phyloP scores from a whole-genome alignment of 2,113 vertebrate species.

The Syngnathus scovelli region DNA sequence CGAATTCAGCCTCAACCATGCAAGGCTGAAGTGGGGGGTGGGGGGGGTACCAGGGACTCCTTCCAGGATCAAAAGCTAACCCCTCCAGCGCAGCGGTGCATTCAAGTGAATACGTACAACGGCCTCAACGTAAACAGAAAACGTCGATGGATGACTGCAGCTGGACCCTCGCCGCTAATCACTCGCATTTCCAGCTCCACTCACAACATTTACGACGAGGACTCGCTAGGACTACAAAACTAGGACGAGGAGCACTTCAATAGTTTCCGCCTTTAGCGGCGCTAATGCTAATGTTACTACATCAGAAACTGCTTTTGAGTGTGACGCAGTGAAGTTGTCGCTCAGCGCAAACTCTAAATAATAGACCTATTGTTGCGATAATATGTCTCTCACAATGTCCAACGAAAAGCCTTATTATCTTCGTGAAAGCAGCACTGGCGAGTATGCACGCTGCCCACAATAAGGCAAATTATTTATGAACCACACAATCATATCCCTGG shows the following conservation, averaged over 20 bases:
- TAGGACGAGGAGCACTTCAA: not conserved
- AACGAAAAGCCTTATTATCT: not conserved
- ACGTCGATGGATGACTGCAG: constrained; percentile 54
- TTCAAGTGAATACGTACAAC: constrained; percentile 62
- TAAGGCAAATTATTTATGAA: constrained; percentile 3
- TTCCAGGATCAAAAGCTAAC: constrained; percentile 65
- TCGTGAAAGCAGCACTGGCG: not conserved
- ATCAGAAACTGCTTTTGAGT: too few species aligned
- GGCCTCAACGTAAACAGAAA: constrained; percentile 66
- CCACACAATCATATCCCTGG: not conserved
- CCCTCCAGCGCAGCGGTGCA: constrained; percentile 33
- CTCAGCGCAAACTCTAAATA: not conserved
- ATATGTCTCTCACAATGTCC: not conserved
- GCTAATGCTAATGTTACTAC: too few species aligned
- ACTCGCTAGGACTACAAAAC: too few species aligned
- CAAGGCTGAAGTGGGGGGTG: constrained; percentile 17
- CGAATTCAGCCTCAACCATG: constrained; percentile 48
- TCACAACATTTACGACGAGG: too few species aligned
- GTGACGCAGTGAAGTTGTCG: not conserved
- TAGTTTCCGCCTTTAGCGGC: not conserved
- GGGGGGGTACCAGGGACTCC: constrained; percentile 46
- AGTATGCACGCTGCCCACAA: not conserved
- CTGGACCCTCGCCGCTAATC: constrained; percentile 60
- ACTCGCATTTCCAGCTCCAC: constrained; percentile 6
- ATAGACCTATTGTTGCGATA: not conserved